A percentile compares a stretch with the other conserved stretches of the same genome.
Evolutionary conservation across 1,140 invertebrate genomes (phyloP).

Genomic region (Drosophila busckii): DNA sequence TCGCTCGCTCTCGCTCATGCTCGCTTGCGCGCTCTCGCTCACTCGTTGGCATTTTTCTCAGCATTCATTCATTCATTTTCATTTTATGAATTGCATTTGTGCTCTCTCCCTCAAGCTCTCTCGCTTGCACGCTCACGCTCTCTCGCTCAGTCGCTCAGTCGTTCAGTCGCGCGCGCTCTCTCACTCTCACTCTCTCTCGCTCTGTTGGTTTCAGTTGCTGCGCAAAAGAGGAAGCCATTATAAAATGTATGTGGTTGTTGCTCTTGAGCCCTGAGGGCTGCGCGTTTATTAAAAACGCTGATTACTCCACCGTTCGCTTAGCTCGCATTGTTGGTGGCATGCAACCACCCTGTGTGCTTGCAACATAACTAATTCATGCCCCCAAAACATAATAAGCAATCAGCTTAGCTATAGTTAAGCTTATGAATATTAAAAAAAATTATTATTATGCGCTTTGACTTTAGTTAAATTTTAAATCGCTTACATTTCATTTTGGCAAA

Average conservation of each 20-base stretch:
- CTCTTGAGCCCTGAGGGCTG: constrained; percentile 6
- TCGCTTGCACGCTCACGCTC: constrained; percentile 18
- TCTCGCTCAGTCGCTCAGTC: constrained; percentile 26
- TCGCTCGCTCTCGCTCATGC: constrained; percentile 5
- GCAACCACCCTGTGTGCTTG: no score
- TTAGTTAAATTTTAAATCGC: constrained; percentile 74
- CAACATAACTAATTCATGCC: no score
- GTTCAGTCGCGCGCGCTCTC: constrained; percentile 5
- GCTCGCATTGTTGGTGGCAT: no score
- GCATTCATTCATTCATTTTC: constrained; percentile 58
- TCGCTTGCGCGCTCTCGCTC: not conserved
- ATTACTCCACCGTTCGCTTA: no score
- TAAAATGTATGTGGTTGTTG: constrained; percentile 53
- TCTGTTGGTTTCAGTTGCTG: constrained; percentile 2
- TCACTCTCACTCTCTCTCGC: constrained; percentile 7
- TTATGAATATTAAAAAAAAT: no score
- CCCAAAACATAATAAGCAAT: no score
- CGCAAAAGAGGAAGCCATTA: constrained; percentile 59
- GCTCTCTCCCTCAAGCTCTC: constrained; percentile 42
- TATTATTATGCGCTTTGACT: constrained; percentile 19
- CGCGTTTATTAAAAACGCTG: constrained; percentile 50
- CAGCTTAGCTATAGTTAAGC: no score
- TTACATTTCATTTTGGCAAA: constrained; percentile 66
- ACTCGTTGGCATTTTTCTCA: constrained; percentile 10
- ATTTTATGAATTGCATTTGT: constrained; percentile 75